Percentiles rank a stretch among this genome's conserved stretches.
These are phyloP conservation scores for Ichneumoninae sp. DNA, from an alignment of 2,888 invertebrate genomes.

Conservation along the genomic window DNA sequence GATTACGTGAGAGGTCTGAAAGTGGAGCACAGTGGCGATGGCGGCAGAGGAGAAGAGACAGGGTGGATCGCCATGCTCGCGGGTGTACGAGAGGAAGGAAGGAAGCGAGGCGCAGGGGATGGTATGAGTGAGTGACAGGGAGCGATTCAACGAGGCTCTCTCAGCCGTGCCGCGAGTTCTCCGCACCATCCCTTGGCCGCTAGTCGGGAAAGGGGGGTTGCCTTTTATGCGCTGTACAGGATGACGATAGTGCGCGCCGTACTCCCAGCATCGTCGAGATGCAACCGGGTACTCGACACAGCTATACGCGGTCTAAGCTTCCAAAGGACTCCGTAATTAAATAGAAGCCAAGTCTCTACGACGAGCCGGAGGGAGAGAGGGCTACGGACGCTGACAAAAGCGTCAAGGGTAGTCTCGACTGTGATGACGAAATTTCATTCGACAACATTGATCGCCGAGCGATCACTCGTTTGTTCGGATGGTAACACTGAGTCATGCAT, in stretches of 20 bases:
- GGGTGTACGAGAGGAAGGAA: slow-evolving; percentile 32
- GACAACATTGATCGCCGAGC: slow-evolving; percentile 31
- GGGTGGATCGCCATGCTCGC: neutral
- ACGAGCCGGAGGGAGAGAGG: slow-evolving; percentile 52
- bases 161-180: slow-evolving; percentile 13
- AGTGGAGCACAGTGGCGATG: slow-evolving; percentile 64
- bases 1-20: slow-evolving; percentile 73
- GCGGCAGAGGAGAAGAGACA: neutral
- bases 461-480: slow-evolving; percentile 25
- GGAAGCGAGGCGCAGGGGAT: slow-evolving; percentile 1
- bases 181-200: slow-evolving; percentile 6
- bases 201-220: slow-evolving; percentile 26
- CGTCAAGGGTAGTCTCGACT: neutral
- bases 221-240: slow-evolving; percentile 68
- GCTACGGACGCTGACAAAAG: neutral
- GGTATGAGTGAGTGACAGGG: slow-evolving; percentile 21
- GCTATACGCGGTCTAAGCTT: slow-evolving; percentile 70
- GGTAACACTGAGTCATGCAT: neutral
- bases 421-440: slow-evolving; percentile 9
- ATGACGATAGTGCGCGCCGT: slow-evolving; percentile 44
- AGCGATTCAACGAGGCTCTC: slow-evolving; percentile 47
- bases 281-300: slow-evolving; percentile 58
- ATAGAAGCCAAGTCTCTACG: slow-evolving; percentile 74
- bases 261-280: slow-evolving; percentile 16
- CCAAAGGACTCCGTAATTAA: slow-evolving; percentile 77